Evolutionary conservation across 2,797 vertebrate genomes (phyloP).

Genomic region (Aratinga solstitialis): DNA sequence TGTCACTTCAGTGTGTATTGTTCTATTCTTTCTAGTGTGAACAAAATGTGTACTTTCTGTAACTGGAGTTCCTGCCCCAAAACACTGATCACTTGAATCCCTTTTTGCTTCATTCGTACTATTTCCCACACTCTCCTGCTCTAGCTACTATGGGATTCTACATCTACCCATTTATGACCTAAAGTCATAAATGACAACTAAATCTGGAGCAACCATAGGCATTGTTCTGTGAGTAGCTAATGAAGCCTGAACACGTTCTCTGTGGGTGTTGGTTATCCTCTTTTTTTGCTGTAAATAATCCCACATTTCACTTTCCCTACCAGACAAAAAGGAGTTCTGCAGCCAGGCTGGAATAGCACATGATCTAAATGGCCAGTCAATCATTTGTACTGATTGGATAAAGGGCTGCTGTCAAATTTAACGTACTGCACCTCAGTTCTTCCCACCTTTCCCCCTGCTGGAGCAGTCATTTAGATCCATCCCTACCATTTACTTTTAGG

Average conservation of each 20-base stretch:
- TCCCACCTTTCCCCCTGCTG: background rate
- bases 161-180: background rate
- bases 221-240: background rate
- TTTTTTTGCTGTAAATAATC: background rate
- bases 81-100: background rate
- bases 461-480: background rate
- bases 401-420: background rate
- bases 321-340: background rate
- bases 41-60: background rate
- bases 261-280: background rate
- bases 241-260: background rate
- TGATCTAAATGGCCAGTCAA: background rate
- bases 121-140: background rate
- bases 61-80: background rate
- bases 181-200: background rate
- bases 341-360: background rate
- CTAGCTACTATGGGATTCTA: background rate
- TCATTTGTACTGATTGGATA: background rate
- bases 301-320: background rate
- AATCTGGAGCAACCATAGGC: background rate
- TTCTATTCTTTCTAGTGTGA: background rate
- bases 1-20: slow-evolving; percentile 8
- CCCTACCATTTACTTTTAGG: background rate
- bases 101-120: background rate
- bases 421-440: background rate